Conservation (phyloP, 92 coral and sea anemone species). For the Phenganax subtilis region DNA sequence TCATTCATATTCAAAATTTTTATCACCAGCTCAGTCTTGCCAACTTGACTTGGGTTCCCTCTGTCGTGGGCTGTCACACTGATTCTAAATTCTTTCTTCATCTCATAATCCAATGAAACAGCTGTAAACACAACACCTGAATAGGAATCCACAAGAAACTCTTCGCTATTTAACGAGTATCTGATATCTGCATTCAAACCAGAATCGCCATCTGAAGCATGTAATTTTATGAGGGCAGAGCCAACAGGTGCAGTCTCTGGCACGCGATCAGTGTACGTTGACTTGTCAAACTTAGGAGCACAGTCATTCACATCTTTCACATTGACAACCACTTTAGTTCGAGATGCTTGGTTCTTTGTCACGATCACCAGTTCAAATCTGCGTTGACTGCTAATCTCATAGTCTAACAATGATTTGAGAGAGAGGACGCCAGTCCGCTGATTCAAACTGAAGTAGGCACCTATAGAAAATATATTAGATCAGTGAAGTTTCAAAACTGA, state of each 20-base stretch:
- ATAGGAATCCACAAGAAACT: constrained; percentile 72
- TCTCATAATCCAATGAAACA: constrained; percentile 68
- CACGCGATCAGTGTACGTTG: constrained; percentile 64
- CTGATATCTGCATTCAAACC: constrained; percentile 79
- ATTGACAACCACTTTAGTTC: constrained; percentile 59
- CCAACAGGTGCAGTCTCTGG: constrained; percentile 98
- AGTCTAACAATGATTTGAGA: constrained; percentile 68
- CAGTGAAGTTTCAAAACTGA: background rate
- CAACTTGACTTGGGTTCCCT: constrained; percentile 68
- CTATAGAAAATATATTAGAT: background rate
- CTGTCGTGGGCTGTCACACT: constrained; percentile 75
- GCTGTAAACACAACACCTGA: constrained; percentile 75
- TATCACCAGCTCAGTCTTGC: constrained; percentile 70
- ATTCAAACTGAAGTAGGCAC: constrained; percentile 56
- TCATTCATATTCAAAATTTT: constrained; percentile 80
- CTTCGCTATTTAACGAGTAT: constrained; percentile 55
- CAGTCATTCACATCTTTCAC: constrained; percentile 83
- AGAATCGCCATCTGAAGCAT: constrained; percentile 88
- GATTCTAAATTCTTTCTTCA: constrained; percentile 54
- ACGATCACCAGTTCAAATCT: constrained; percentile 57
- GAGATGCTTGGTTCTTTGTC: constrained; percentile 49
- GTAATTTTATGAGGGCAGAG: constrained; percentile 69
- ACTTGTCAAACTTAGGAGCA: constrained; percentile 69
- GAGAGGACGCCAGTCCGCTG: constrained; percentile 72
- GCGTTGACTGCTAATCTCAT: constrained; percentile 64